Percentiles rank a stretch among this genome's conserved stretches.
Evolutionary conservation across 2,113 vertebrate species (phyloP).

Genomic region (Megalops atlanticus): DNA sequence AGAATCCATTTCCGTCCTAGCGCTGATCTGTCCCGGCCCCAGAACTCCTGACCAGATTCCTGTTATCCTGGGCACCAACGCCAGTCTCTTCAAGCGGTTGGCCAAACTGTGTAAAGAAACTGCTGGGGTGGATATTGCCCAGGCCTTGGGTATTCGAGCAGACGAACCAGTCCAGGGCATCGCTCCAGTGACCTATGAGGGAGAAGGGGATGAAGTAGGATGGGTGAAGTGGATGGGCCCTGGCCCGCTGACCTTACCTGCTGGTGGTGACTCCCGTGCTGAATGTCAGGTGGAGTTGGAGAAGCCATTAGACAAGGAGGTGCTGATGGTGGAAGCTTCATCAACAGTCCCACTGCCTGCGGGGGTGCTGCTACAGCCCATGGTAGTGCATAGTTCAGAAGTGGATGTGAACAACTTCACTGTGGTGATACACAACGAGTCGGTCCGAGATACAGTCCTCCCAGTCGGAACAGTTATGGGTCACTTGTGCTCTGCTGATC

Average conservation of each 20-base stretch:
- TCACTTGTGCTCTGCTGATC: constrained; percentile 4
- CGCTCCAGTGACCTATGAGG: neutral
- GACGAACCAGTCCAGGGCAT: neutral
- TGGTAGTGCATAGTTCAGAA: constrained; percentile 13
- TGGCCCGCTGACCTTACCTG: constrained; percentile 21
- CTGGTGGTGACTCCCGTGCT: constrained; percentile 16
- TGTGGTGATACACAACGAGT: constrained; percentile 20
- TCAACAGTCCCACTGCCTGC: constrained; percentile 16
- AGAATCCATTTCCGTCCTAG: constrained; percentile 25
- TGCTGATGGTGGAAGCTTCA: constrained; percentile 27
- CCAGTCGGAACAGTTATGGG: constrained; percentile 17
- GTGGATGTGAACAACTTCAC: constrained; percentile 19
- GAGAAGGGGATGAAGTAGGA: neutral
- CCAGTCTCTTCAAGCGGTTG: constrained; percentile 21
- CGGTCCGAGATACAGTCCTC: constrained; percentile 7
- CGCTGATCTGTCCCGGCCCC: constrained; percentile 31
- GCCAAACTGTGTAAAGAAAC: constrained; percentile 22
- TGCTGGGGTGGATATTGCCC: constrained; percentile 13
- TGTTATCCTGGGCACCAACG: constrained; percentile 35
- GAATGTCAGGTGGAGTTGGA: constrained; percentile 16
- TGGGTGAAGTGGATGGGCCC: constrained; percentile 12
- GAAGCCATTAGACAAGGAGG: constrained; percentile 14
- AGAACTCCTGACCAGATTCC: constrained; percentile 22
- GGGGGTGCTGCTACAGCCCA: constrained; percentile 24
- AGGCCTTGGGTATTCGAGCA: neutral